Evolutionary conservation across 2,888 invertebrate genomes (phyloP).

Genomic region (Platycnemis pennipes): DNA sequence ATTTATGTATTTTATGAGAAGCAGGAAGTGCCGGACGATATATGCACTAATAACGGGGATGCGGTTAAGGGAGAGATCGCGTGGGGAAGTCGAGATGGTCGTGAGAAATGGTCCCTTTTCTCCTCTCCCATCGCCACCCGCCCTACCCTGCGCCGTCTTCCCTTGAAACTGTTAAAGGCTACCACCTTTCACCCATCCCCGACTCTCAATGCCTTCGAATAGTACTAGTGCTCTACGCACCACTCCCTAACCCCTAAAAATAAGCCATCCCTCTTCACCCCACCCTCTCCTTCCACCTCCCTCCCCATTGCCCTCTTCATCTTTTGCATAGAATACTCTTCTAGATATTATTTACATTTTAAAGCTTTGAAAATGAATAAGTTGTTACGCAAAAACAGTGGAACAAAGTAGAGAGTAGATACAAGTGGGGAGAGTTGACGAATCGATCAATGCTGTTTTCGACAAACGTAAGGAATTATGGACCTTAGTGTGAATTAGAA

Average conservation of each 20-base stretch:
- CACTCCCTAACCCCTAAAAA: slow-evolving; percentile 16
- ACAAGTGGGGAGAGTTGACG: too few relatives aligned
- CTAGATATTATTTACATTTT: too few relatives aligned
- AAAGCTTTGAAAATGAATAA: too few relatives aligned
- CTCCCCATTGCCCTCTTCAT: background rate
- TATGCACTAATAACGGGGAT: slow-evolving; percentile 58
- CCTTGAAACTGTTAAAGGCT: slow-evolving; percentile 60
- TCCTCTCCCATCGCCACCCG: background rate
- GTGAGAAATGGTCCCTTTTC: slow-evolving; percentile 55
- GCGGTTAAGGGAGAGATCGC: slow-evolving; percentile 35
- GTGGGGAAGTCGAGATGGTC: background rate
- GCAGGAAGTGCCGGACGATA: slow-evolving; percentile 67
- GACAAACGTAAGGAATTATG: too few relatives aligned
- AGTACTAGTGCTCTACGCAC: background rate
- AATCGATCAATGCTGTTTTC: too few relatives aligned
- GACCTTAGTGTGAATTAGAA: too few relatives aligned
- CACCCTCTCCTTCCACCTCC: background rate
- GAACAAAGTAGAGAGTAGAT: too few relatives aligned
- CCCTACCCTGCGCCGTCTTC: slow-evolving; percentile 1
- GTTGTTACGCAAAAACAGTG: too few relatives aligned
- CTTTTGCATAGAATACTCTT: background rate
- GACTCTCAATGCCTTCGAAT: background rate
- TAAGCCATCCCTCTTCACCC: background rate
- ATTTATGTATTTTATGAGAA: slow-evolving; percentile 68
- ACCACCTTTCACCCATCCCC: slow-evolving; percentile 55